phyloP scores from a whole-genome alignment of 2,113 vertebrate genomes.

The Ovis canadensis region DNA sequence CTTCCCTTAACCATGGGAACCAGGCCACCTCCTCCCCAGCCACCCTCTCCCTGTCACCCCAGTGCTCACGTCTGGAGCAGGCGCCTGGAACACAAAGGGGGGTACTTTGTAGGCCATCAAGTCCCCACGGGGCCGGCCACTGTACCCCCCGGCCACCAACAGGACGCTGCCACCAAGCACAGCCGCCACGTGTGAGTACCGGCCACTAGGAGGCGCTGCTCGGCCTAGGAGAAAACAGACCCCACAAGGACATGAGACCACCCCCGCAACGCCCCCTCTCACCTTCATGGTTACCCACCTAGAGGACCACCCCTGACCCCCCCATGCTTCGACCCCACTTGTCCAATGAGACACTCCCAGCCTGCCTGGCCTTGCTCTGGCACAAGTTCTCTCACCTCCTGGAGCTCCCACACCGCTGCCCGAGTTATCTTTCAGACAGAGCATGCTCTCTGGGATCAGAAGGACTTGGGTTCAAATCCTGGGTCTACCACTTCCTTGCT shows the following conservation, averaged over 20 bases:
- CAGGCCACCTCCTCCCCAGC: background rate
- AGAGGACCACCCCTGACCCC: background rate
- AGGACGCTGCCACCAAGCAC: slow-evolving; percentile 90
- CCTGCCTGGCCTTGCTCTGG: background rate
- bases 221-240: slow-evolving; percentile 58
- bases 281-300: no score
- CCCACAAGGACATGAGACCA: background rate
- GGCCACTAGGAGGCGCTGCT: slow-evolving; percentile 84
- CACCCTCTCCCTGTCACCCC: background rate
- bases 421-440: background rate
- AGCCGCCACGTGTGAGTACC: slow-evolving; percentile 91
- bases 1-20: background rate
- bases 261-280: fast-evolving
- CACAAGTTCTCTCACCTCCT: background rate
- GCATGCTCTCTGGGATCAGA: background rate
- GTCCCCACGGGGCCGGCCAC: slow-evolving; percentile 87
- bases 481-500: background rate
- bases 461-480: background rate
- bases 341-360: background rate
- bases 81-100: slow-evolving; percentile 88
- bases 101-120: slow-evolving; percentile 94
- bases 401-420: background rate
- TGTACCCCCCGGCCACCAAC: slow-evolving; percentile 91
- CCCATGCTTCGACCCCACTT: background rate
- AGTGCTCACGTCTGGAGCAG: slow-evolving; percentile 77